A percentile compares a stretch with the other conserved stretches of the same genome.
Conservation (phyloP, 2,797 vertebrate species). For the Loriculus beryllinus region DNA sequence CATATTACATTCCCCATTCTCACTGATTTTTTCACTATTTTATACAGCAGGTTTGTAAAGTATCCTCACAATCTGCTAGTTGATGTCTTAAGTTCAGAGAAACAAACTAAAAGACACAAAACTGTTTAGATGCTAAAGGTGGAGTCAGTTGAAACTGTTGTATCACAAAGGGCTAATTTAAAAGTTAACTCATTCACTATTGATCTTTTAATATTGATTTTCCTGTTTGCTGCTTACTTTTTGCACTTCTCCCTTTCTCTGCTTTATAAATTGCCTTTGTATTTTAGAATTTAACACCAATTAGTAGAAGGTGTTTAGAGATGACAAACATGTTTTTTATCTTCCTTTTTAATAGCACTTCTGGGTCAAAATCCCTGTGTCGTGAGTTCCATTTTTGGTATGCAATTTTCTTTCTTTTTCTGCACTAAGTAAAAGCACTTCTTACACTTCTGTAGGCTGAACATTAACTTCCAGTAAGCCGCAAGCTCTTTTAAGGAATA, state of each 20-base stretch:
- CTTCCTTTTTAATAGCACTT: slow-evolving; percentile 11
- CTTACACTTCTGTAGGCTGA: slow-evolving; percentile 4
- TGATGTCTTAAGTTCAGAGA: slow-evolving; percentile 4
- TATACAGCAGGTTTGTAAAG: background rate
- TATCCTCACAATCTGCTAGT: background rate
- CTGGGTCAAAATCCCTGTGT: background rate
- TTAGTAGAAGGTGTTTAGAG: slow-evolving; percentile 37
- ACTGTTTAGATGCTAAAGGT: slow-evolving; percentile 25
- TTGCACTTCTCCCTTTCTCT: slow-evolving; percentile 7
- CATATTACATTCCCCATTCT: background rate
- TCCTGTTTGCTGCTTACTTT: slow-evolving; percentile 13
- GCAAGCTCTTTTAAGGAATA: slow-evolving; percentile 16
- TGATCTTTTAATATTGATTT: slow-evolving; percentile 17
- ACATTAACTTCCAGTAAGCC: slow-evolving; percentile 17
- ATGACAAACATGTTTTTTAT: slow-evolving; percentile 33
- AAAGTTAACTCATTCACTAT: slow-evolving; percentile 44
- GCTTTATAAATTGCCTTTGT: slow-evolving; percentile 14
- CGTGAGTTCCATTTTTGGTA: background rate
- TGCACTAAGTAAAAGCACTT: background rate
- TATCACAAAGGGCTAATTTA: slow-evolving; percentile 33
- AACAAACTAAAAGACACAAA: background rate
- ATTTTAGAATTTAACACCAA: slow-evolving; percentile 46
- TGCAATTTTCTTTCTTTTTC: background rate
- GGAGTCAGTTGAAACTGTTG: slow-evolving; percentile 18
- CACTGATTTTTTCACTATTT: slow-evolving; percentile 8